Percentiles rank a stretch among this genome's conserved stretches.
These are phyloP conservation scores for Drosophila longiperda DNA, from an alignment of 2,888 invertebrate species.

Conservation along the genomic window DNA sequence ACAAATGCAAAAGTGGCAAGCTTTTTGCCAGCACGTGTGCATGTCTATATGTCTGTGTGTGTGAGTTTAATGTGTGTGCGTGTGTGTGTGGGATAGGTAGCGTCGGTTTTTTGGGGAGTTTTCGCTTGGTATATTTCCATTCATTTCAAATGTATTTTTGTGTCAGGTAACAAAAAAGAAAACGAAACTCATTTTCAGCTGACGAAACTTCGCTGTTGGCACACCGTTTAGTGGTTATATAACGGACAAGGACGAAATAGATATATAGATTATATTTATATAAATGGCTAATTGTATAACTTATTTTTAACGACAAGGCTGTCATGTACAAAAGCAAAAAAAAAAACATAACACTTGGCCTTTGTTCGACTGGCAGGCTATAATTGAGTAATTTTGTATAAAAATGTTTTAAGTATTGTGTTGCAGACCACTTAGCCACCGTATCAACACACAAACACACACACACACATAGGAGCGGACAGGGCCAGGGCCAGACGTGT, in stretches of 20 bases:
- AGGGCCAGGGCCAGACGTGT: slow-evolving; percentile 67
- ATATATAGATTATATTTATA: background rate
- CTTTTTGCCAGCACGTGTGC: slow-evolving; percentile 32
- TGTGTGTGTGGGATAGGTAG: slow-evolving; percentile 25
- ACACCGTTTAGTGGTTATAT: slow-evolving; percentile 42
- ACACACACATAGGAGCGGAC: slow-evolving; percentile 25
- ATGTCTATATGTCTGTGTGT: slow-evolving; percentile 8
- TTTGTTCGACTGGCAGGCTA: slow-evolving; percentile 18
- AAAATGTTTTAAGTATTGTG: slow-evolving; percentile 60
- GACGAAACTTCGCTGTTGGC: slow-evolving; percentile 20
- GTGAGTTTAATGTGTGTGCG: slow-evolving; percentile 12
- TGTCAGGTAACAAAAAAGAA: slow-evolving; percentile 13
- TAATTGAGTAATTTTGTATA: slow-evolving; percentile 68
- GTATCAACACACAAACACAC: slow-evolving; percentile 6
- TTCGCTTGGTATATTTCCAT: slow-evolving; percentile 68
- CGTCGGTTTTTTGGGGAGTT: slow-evolving; percentile 15
- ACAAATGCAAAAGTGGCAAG: slow-evolving; percentile 44
- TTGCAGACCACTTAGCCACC: slow-evolving; percentile 40
- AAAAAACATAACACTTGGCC: slow-evolving; percentile 4
- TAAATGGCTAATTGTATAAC: background rate
- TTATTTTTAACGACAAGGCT: slow-evolving; percentile 10
- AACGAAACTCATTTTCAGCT: slow-evolving; percentile 4
- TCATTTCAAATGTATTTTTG: slow-evolving; percentile 66
- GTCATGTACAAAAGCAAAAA: background rate
- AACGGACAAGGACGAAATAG: slow-evolving; percentile 18